Conservation (phyloP, 2,797 vertebrate genomes). For the Gephyroberyx darwinii region DNA sequence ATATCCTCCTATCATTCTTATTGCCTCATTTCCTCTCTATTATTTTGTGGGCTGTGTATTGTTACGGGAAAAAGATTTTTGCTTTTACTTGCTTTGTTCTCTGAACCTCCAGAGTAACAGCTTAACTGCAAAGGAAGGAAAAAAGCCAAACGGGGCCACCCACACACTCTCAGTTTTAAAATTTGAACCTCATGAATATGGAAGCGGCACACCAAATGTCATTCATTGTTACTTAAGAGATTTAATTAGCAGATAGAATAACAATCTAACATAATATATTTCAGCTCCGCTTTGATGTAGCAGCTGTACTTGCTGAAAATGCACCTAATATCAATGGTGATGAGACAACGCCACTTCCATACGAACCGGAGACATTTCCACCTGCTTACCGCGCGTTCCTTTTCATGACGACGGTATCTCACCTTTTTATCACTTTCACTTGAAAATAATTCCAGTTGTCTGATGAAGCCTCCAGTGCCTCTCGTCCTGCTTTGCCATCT, state of each 20-base stretch:
- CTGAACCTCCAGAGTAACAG: slow-evolving; percentile 9
- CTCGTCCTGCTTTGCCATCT: slow-evolving; percentile 31
- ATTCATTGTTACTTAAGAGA: slow-evolving; percentile 21
- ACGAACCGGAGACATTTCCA: slow-evolving; percentile 51
- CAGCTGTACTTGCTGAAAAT: slow-evolving; percentile 19
- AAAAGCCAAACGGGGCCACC: not conserved
- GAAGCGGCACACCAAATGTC: slow-evolving; percentile 16
- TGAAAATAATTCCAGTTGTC: slow-evolving; percentile 45
- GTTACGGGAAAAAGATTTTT: not conserved
- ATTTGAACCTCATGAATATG: slow-evolving; percentile 44
- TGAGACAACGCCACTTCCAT: slow-evolving; percentile 12
- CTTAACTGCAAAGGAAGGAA: slow-evolving; percentile 16
- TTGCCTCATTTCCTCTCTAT: slow-evolving; percentile 16
- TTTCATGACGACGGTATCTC: slow-evolving; percentile 48
- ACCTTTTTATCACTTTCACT: slow-evolving; percentile 56
- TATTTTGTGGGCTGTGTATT: slow-evolving; percentile 12
- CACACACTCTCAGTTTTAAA: not conserved
- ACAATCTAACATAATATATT: not conserved
- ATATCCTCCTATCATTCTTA: slow-evolving; percentile 47
- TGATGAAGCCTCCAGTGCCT: slow-evolving; percentile 45
- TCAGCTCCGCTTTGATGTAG: slow-evolving; percentile 29
- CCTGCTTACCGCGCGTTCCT: slow-evolving; percentile 20
- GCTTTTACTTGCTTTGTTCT: slow-evolving; percentile 20
- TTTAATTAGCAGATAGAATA: slow-evolving; percentile 41
- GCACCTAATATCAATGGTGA: slow-evolving; percentile 11